phyloP scores from a whole-genome alignment of 2,797 vertebrate genomes.

The Erethizon dorsatum region DNA sequence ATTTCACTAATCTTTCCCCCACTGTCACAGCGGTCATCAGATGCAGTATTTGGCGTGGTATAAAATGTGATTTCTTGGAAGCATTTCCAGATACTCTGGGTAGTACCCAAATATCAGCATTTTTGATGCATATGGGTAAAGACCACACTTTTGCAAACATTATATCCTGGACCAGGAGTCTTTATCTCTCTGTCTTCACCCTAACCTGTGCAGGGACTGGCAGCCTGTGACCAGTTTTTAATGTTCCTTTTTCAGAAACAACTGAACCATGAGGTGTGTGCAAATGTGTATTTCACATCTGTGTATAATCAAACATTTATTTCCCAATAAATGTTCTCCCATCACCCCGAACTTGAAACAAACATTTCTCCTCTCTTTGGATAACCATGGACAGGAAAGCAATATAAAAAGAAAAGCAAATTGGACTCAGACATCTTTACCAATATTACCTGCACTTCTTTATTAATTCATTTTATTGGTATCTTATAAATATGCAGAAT shows the following conservation, averaged over 20 bases:
- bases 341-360: neutral
- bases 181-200: neutral
- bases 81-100: neutral
- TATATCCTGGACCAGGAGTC: neutral
- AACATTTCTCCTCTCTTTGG: neutral
- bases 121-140: neutral
- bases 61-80: neutral
- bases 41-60: neutral
- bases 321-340: neutral
- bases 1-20: neutral
- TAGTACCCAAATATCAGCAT: neutral
- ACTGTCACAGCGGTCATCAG: neutral
- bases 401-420: neutral
- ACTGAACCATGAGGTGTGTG: neutral
- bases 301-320: neutral
- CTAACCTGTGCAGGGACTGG: neutral
- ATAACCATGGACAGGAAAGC: neutral
- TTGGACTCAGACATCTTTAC: neutral
- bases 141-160: neutral
- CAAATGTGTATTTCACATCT: neutral
- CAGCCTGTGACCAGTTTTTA: neutral
- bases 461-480: neutral
- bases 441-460: neutral
- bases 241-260: neutral
- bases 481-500: neutral